phyloP scores from a whole-genome alignment of 2,113 vertebrate species.

The Scopus umbretta region DNA sequence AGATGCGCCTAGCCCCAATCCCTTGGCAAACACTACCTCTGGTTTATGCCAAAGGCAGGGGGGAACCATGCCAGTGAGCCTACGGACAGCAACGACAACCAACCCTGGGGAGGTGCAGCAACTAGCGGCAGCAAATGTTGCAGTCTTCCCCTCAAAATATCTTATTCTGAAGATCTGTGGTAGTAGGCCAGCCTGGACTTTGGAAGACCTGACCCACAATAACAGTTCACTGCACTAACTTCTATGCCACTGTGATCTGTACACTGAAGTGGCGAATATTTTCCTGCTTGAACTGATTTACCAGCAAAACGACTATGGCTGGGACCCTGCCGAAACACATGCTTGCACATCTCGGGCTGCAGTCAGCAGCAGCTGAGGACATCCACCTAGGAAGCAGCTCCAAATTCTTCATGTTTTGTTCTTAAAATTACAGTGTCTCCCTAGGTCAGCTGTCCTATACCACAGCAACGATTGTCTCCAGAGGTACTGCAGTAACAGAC shows the following conservation, averaged over 20 bases:
- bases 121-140: rapidly evolving
- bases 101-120: rapidly evolving
- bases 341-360: neutral
- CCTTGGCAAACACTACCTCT: rapidly evolving
- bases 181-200: neutral
- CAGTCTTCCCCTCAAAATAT: neutral
- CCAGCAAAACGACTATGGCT: neutral
- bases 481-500: neutral
- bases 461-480: too few species aligned
- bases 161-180: neutral
- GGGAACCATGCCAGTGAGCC: neutral
- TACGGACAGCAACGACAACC: rapidly evolving
- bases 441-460: neutral
- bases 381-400: neutral
- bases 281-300: neutral
- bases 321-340: neutral
- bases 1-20: too few species aligned
- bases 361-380: neutral
- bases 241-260: neutral
- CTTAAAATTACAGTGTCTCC: neutral
- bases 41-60: neutral
- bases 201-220: rapidly evolving
- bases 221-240: neutral
- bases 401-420: neutral
- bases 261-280: neutral